Percentiles rank a stretch among this genome's conserved stretches.
phyloP scores from a whole-genome alignment of 2,888 invertebrate genomes.

The Altica lythri region DNA sequence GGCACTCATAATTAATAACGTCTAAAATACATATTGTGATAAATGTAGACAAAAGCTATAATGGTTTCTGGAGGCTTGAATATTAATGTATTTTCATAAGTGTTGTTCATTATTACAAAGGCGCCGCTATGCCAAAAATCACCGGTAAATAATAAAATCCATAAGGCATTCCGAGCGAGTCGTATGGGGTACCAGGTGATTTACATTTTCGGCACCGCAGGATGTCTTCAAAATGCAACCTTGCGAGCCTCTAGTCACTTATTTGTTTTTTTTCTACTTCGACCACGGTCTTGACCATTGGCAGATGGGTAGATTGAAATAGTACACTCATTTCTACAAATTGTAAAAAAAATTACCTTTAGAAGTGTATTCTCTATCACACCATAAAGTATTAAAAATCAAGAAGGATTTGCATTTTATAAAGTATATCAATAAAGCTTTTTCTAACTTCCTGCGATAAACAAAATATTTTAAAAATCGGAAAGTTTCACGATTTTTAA shows the following conservation, averaged over 20 bases:
- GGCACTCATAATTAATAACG: slow-evolving; percentile 42
- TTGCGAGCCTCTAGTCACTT: slow-evolving; percentile 36
- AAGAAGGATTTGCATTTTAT: too few species aligned
- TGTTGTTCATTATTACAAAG: slow-evolving; percentile 46
- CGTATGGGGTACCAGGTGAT: slow-evolving; percentile 47
- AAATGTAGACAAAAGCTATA: slow-evolving; percentile 44
- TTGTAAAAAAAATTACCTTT: too few species aligned
- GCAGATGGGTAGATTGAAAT: too few species aligned
- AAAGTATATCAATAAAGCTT: too few species aligned
- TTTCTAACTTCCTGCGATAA: too few species aligned
- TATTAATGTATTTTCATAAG: slow-evolving; percentile 47
- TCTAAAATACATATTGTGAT: slow-evolving; percentile 45
- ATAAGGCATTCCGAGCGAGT: slow-evolving; percentile 43
- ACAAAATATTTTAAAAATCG: too few species aligned
- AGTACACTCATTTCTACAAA: too few species aligned
- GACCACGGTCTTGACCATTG: slow-evolving; percentile 1
- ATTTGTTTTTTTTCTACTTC: slow-evolving; percentile 37
- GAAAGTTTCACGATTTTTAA: too few species aligned
- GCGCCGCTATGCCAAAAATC: slow-evolving; percentile 46
- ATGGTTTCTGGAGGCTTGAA: slow-evolving; percentile 46
- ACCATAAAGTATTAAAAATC: too few species aligned
- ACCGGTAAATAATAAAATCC: slow-evolving; percentile 45
- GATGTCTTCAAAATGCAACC: slow-evolving; percentile 50
- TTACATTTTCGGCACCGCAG: slow-evolving; percentile 50
- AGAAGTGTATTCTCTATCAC: too few species aligned